Evolutionary conservation across 1,140 invertebrate genomes (phyloP), one percentile per base, ranked within the genome.

Genomic region (Papilio polytes): DNA sequence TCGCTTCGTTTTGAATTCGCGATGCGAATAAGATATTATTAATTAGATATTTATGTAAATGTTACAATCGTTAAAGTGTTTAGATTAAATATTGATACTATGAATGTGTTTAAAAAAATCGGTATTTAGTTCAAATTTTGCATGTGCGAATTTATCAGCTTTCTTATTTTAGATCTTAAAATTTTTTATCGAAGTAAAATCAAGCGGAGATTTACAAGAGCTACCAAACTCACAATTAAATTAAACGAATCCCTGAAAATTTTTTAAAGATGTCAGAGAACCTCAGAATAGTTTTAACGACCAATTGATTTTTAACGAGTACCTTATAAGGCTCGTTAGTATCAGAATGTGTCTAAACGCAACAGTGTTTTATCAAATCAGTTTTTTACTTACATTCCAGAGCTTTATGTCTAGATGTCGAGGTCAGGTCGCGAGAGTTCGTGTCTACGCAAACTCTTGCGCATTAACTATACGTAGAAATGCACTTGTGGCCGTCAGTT

Each of bases 401-500:
- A 70, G 22, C 63, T 70, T 31, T 44, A 18, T 20, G 53, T 10
- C 2, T 12, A 76, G 41, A 13, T 10, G 76, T 46, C 77, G 77
- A 78, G 77, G 77, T 78, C 77, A 78, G 56, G 77, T 66, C 56
- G 63, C 59, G 46, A 78, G 53, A 78, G 59, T 78, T 78, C 77
- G 56, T 20, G 74, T 63, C 56, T 78, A 78, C 56, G 77, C 77
- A 78, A 66, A 78, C 77, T 78, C 56, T 46, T 41, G 56, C 56
- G 77, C 77, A 78, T 82, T 82, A 63, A 76, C 74, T 73, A 80
- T 83, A 80, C 79, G 80, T 78, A 74, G 80, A 81, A 80, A 82
- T 84, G 80, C 80, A 83, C 76, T 82, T 83, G 81, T 83, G 84
- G 79, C 51, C 70, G 80, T 82, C 79, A 78, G 56, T 31, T 51